A percentile compares a stretch with the other conserved stretches of the same genome.
These are phyloP conservation scores for Exocentrus adspersus DNA, from an alignment of 2,888 invertebrate species.

Conservation along the genomic window DNA sequence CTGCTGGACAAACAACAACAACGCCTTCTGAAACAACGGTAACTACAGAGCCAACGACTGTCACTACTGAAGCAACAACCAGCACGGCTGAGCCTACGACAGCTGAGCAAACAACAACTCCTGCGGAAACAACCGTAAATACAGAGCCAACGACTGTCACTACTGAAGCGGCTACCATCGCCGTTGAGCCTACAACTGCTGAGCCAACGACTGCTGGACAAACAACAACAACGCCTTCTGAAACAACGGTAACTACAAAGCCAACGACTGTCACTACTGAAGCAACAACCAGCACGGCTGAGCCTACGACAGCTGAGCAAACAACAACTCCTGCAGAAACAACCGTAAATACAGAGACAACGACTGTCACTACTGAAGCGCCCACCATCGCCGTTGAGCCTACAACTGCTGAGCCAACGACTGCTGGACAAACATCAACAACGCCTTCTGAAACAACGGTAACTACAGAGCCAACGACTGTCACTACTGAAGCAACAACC, in stretches of 20 bases:
- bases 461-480: too few species aligned
- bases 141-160: not conserved
- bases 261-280: not conserved
- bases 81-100: not conserved
- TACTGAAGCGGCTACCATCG: not conserved
- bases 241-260: too few species aligned
- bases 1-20: too few species aligned
- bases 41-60: not conserved
- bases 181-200: not conserved
- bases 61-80: not conserved
- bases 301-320: not conserved
- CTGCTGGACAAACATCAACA: not conserved
- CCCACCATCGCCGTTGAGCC: not conserved
- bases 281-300: not conserved
- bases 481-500: not conserved
- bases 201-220: not conserved
- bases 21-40: not conserved
- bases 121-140: too few species aligned
- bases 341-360: not conserved
- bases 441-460: not conserved
- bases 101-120: not conserved
- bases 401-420: not conserved
- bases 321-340: not conserved
- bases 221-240: too few species aligned
- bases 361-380: constrained; percentile 20